Conservation (phyloP, 37 sponge, comb jelly and placozoan genomes). For the Haliclona indistincta region DNA sequence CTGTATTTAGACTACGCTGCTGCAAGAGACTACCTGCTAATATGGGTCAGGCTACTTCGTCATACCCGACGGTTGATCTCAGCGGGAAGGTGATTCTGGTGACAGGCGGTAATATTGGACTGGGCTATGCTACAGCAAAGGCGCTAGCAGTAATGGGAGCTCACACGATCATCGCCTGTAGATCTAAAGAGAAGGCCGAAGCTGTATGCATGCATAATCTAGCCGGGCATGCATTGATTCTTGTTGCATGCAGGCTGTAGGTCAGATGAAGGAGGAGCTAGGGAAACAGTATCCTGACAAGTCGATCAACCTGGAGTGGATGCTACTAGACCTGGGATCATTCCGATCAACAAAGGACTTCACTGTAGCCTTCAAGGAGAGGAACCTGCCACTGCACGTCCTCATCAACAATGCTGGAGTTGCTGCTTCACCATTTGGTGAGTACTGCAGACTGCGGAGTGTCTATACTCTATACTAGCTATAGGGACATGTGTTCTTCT, state of each 20-base stretch:
- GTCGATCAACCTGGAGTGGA: constrained; percentile 45
- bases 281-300: constrained; percentile 18
- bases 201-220: constrained; percentile 24
- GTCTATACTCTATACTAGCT: too few species aligned
- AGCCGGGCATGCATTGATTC: too few species aligned
- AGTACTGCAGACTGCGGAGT: too few species aligned
- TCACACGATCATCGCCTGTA: constrained; percentile 53
- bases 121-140: constrained; percentile 64
- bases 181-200: constrained; percentile 42
- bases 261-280: constrained; percentile 36
- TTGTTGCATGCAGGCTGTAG: constrained; percentile 32
- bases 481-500: too few species aligned
- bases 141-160: constrained; percentile 63
- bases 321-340: constrained; percentile 55
- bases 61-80: constrained; percentile 41
- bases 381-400: constrained; percentile 54
- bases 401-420: constrained; percentile 73
- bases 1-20: too few species aligned
- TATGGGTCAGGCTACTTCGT: constrained; percentile 28
- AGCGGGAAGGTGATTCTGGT: constrained; percentile 51
- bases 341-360: constrained; percentile 50
- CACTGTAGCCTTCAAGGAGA: constrained; percentile 44
- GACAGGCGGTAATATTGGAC: constrained; percentile 60
- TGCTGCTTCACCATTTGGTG: constrained; percentile 15
- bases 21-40: too few species aligned